Evolutionary conservation across 2,888 invertebrate genomes (phyloP).

Genomic region (Choreutis nemorana): DNA sequence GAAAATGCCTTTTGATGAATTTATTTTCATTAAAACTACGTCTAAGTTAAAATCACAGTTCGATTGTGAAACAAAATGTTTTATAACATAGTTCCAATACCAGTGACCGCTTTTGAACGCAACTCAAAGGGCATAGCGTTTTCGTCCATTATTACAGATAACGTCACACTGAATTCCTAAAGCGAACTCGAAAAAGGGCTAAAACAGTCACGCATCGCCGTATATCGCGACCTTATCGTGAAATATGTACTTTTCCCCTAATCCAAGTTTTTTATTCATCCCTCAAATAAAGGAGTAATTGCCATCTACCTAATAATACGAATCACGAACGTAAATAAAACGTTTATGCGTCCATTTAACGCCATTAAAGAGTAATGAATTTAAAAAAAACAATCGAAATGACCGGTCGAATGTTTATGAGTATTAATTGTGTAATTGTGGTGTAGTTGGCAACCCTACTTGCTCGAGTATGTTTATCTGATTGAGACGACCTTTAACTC

Average conservation of each 20-base stretch:
- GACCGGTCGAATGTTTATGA: slow-evolving; percentile 30
- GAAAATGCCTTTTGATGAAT: too few species aligned
- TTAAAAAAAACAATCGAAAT: slow-evolving; percentile 27
- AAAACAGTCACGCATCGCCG: slow-evolving; percentile 14
- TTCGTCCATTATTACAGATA: neutral
- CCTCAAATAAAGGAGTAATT: slow-evolving; percentile 13
- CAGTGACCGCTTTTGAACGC: too few species aligned
- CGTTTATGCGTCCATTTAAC: slow-evolving; percentile 42
- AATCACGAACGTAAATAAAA: slow-evolving; percentile 49
- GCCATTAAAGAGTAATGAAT: slow-evolving; percentile 47
- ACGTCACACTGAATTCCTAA: neutral
- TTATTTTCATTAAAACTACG: too few species aligned
- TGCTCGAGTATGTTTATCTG: too few species aligned
- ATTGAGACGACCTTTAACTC: too few species aligned
- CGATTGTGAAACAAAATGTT: too few species aligned
- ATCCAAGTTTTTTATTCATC: slow-evolving; percentile 9
- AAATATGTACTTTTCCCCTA: slow-evolving; percentile 20
- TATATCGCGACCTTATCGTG: slow-evolving; percentile 20
- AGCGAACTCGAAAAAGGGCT: neutral
- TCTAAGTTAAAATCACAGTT: too few species aligned
- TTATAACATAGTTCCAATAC: too few species aligned
- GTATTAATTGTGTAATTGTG: slow-evolving; percentile 35
- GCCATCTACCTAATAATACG: slow-evolving; percentile 30
- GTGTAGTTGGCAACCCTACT: slow-evolving; percentile 15
- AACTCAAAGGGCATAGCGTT: too few species aligned